Percentiles rank a stretch among this genome's conserved stretches.
These are phyloP conservation scores for Tapirus indicus DNA, from an alignment of 2,797 vertebrate genomes.

Conservation along the genomic window DNA sequence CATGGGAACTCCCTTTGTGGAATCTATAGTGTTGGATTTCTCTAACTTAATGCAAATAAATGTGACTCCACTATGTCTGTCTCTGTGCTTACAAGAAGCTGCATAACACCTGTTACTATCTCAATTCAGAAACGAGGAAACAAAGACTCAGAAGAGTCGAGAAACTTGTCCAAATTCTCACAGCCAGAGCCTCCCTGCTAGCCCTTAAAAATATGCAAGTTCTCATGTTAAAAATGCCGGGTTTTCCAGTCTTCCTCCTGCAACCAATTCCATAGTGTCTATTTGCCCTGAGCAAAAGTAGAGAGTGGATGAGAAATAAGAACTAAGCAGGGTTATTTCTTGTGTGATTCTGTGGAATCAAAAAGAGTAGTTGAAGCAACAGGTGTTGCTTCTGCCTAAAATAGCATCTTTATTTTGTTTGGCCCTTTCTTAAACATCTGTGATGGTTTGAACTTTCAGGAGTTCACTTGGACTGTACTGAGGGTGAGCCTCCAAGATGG, in stretches of 20 bases:
- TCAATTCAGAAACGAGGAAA: background rate
- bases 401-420: background rate
- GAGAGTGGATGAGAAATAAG: background rate
- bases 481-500: slow-evolving; percentile 36
- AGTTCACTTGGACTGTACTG: background rate
- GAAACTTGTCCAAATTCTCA: background rate
- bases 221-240: background rate
- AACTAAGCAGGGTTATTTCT: background rate
- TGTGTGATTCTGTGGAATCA: background rate
- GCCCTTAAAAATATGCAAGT: background rate
- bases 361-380: background rate
- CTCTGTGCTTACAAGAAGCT: background rate
- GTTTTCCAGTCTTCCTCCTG: background rate
- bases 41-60: background rate
- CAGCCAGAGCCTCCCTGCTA: background rate
- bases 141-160: background rate
- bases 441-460: background rate
- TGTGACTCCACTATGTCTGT: background rate
- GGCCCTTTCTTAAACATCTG: background rate
- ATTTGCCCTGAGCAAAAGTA: background rate
- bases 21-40: background rate
- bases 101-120: background rate
- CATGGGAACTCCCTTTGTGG: background rate
- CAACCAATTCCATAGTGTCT: background rate
- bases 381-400: background rate